Base-by-base conservation (phyloP, 2,113 vertebrate species). In the Mystacornis crossleyi region DNA sequence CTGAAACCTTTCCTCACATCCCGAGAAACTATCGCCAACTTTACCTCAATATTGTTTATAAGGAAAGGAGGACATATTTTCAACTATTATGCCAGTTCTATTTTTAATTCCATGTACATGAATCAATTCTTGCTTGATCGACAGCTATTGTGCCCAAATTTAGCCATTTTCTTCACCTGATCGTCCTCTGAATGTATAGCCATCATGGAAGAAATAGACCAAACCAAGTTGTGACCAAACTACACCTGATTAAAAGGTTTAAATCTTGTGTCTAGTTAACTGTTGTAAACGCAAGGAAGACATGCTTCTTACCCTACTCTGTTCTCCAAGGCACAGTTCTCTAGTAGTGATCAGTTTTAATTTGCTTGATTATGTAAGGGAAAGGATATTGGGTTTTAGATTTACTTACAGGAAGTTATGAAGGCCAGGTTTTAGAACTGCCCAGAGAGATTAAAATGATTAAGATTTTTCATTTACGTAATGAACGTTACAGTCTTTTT, bases 401-500 rank as follows among this genome's bases (percentile, higher is more conserved):
- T 13, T 42, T 48, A 73, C 88, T 82, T 90, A 78, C 89, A 94
- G 95, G 84, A 91, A 91, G 58, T 54, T 88, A 82, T 73, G 91
- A 95, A 93, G 80, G 77, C 86, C 64, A 93, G 77, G 88, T 81
- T 89, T 21, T 17, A 80, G 90, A 80, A 61, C 71, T 90, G 90
- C 86, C 79, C 60, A 82, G 82, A 87, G 77, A 89, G 75, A 97
- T 93, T 96, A 95, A 97, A 97, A 95, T 90, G 15, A 88, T 92
- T 92, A 97, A 93, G 62, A 48, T 74, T 97, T 97, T 80, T 95
- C 72, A 90, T 96, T 94, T 95, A 90, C 95, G 67, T 89, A 92
- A 95, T 86, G 95, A 97, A 95, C 82, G 91, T 89, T 96, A 81
- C 29, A 82, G 78, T 85, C 85, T 80, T 94, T 71, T 38, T 83